Evolutionary conservation across 2,797 vertebrate species (phyloP).

Genomic region (Delichon dasypus): DNA sequence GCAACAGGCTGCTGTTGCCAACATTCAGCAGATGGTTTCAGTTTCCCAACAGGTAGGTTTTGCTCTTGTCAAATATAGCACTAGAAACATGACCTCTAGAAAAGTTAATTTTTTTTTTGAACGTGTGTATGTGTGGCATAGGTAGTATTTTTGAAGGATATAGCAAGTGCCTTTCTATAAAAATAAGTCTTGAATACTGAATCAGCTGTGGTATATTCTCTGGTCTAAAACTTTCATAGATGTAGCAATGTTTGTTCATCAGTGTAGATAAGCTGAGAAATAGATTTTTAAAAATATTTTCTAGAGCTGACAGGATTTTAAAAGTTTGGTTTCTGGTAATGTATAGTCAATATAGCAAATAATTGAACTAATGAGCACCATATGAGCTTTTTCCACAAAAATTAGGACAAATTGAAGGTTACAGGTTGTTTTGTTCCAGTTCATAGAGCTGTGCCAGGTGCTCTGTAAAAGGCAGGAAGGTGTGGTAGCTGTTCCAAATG

Average conservation of each 20-base stretch:
- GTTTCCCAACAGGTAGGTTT: constrained; percentile 85
- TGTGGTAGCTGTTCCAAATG: neutral
- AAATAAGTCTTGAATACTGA: neutral
- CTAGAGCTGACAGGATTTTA: neutral
- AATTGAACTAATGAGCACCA: neutral
- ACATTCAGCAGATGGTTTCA: constrained; percentile 90
- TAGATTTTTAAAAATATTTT: neutral
- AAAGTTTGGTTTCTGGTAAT: neutral
- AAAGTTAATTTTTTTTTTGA: neutral
- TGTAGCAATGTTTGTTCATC: neutral
- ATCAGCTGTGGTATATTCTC: neutral
- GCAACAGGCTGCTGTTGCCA: constrained; percentile 85
- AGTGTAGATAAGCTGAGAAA: neutral
- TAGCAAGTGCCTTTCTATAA: neutral
- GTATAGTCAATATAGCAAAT: neutral
- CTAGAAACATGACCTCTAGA: neutral
- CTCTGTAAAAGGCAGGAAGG: neutral
- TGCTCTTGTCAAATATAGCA: neutral
- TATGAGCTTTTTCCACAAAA: neutral
- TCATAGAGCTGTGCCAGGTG: neutral
- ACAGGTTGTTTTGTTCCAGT: neutral
- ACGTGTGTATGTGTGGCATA: neutral
- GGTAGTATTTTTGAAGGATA: neutral
- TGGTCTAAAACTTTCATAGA: neutral
- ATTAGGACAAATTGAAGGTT: neutral